phyloP scores from a whole-genome alignment of 1,140 invertebrate genomes.

The Bombus difficillimus region DNA sequence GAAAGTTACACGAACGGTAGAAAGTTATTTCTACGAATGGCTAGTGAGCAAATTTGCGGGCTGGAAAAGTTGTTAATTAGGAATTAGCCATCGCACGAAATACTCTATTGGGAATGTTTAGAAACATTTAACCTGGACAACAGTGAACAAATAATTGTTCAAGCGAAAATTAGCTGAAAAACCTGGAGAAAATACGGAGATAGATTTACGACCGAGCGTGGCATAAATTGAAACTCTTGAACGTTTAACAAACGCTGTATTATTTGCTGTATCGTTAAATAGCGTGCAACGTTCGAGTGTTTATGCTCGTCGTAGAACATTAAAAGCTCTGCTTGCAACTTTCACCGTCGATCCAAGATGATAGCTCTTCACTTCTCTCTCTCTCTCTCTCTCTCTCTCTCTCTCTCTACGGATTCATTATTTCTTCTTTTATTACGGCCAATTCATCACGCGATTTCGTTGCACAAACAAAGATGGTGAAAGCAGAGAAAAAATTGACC shows the following conservation, averaged over 20 bases:
- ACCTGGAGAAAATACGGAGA: background rate
- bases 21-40: constrained; percentile 8
- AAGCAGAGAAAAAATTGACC: too few relatives aligned
- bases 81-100: background rate
- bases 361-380: background rate
- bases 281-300: background rate
- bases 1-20: background rate
- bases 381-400: too few relatives aligned
- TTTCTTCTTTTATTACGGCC: background rate
- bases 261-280: background rate
- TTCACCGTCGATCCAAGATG: background rate
- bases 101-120: background rate
- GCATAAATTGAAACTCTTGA: background rate
- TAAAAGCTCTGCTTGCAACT: background rate
- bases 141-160: background rate
- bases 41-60: background rate
- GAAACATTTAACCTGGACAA: background rate
- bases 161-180: background rate
- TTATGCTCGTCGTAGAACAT: background rate
- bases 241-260: background rate
- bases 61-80: constrained; percentile 5
- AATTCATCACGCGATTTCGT: too few relatives aligned
- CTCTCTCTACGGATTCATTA: background rate
- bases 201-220: background rate
- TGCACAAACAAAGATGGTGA: too few relatives aligned